Evolutionary conservation across 1,140 invertebrate genomes (phyloP).

Genomic region (Globodera rostochiensis): DNA sequence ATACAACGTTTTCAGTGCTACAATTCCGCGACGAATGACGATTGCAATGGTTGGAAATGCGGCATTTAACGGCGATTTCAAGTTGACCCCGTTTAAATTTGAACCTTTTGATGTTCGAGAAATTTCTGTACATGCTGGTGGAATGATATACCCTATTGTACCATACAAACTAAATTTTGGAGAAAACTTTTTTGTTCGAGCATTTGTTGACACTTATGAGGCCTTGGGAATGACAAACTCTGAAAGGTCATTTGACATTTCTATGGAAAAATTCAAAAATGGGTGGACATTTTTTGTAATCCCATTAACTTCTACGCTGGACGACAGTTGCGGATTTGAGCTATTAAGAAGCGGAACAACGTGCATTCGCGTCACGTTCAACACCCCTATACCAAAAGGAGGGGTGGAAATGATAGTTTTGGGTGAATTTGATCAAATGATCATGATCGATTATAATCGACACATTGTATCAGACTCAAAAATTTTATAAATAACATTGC

Average conservation of each 20-base stretch:
- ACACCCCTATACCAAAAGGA: conserved; percentile 4
- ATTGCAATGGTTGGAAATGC: neutral
- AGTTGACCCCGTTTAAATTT: conserved; percentile 22
- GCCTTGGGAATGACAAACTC: neutral
- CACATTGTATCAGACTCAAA: too few species aligned
- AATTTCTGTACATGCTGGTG: too few species aligned
- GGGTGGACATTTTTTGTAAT: conserved; percentile 30
- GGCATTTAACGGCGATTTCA: conserved; percentile 18
- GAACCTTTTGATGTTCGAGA: neutral
- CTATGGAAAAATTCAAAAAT: conserved; percentile 10
- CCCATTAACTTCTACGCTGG: neutral
- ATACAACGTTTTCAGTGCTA: neutral
- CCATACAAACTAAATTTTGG: neutral
- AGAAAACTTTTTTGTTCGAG: neutral
- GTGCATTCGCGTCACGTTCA: neutral
- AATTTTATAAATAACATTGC: too few species aligned
- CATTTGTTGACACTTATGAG: conserved; percentile 32
- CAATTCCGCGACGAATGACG: neutral
- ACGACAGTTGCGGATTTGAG: conserved; percentile 26
- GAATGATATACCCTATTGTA: too few species aligned
- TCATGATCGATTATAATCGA: neutral
- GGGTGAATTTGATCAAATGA: conserved; percentile 17
- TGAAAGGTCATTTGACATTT: neutral
- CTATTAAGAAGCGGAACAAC: conserved; percentile 26
- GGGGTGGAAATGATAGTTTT: conserved; percentile 25